Conservation (phyloP, 2,797 vertebrate genomes). For the Pseudochromis fuscus region DNA sequence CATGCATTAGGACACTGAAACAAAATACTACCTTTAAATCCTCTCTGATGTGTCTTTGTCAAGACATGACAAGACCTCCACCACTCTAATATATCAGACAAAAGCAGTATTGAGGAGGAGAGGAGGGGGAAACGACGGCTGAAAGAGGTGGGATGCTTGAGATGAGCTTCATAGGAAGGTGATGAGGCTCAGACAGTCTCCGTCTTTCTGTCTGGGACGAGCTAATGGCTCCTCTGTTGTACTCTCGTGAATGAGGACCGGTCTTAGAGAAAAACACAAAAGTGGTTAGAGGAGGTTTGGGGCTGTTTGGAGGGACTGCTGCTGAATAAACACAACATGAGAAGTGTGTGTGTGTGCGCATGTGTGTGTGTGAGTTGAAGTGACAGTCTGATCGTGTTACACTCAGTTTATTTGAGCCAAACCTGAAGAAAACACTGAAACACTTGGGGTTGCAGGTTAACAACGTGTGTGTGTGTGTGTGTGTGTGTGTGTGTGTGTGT, state of each 20-base stretch:
- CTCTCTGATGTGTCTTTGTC: slow-evolving; percentile 35
- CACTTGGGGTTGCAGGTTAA: slow-evolving; percentile 32
- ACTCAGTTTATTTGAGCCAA: slow-evolving; percentile 40
- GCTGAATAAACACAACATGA: slow-evolving; percentile 54
- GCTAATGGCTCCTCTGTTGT: slow-evolving; percentile 74
- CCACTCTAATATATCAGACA: slow-evolving; percentile 58
- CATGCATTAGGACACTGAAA: slow-evolving; percentile 35
- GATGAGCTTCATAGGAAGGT: slow-evolving; percentile 70
- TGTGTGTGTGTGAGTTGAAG: slow-evolving; percentile 35
- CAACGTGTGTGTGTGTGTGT: slow-evolving; percentile 21
- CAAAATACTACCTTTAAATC: slow-evolving; percentile 51
- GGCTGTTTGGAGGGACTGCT: slow-evolving; percentile 42
- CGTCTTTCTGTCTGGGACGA: slow-evolving; percentile 60
- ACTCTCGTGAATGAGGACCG: slow-evolving; percentile 64
- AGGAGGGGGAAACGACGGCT: slow-evolving; percentile 21
- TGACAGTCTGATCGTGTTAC: slow-evolving; percentile 56
- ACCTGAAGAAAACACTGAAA: slow-evolving; percentile 38
- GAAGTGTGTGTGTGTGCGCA: slow-evolving; percentile 33
- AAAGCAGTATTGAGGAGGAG: slow-evolving; percentile 68
- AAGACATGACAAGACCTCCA: slow-evolving; percentile 46
- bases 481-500: slow-evolving; percentile 20
- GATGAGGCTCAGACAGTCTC: slow-evolving; percentile 71
- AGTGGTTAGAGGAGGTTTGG: slow-evolving; percentile 34
- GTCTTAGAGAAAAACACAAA: slow-evolving; percentile 57
- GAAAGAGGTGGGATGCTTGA: slow-evolving; percentile 59